Conservation (phyloP, 2,888 invertebrate genomes). For the Agapostemon virescens region DNA sequence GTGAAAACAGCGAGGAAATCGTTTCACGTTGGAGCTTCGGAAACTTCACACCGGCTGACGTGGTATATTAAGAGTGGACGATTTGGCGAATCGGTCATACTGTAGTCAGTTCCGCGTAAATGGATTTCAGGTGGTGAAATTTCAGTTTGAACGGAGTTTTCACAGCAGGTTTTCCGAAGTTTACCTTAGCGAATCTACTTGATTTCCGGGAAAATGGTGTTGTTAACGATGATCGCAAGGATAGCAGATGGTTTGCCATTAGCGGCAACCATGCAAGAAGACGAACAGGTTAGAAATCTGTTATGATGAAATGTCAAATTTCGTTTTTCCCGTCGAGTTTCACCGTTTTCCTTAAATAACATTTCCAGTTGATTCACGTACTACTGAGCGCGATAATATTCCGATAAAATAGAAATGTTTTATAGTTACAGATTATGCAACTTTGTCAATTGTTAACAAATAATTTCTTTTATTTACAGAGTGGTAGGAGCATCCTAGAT, state of each 20-base stretch:
- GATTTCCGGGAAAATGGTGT: conserved; percentile 87
- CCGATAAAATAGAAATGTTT: not conserved
- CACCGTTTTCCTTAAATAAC: not conserved
- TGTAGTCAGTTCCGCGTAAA: conserved; percentile 64
- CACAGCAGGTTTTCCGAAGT: conserved; percentile 29
- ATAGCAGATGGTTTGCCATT: conserved; percentile 96
- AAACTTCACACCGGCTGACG: conserved; percentile 62
- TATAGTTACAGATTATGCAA: not conserved
- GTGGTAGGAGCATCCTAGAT: conserved; percentile 95
- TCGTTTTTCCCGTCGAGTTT: not conserved
- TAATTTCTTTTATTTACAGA: conserved; percentile 83
- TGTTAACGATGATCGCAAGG: conserved; percentile 98
- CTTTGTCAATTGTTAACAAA: conserved; percentile 55
- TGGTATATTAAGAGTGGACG: conserved; percentile 72
- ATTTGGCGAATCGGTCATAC: conserved; percentile 66
- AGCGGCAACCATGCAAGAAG: conserved; percentile 98
- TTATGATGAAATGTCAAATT: conserved; percentile 65
- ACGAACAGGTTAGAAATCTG: conserved; percentile 91
- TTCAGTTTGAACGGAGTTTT: conserved; percentile 26
- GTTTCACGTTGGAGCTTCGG: conserved; percentile 38
- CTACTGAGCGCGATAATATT: not conserved
- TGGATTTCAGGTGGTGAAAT: conserved; percentile 59
- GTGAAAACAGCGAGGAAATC: not conserved
- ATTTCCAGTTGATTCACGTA: not conserved
- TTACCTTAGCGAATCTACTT: conserved; percentile 15